These are phyloP conservation scores for Parauchenoglanis ngamensis DNA, from an alignment of 2,797 vertebrate genomes.

Conservation along the genomic window DNA sequence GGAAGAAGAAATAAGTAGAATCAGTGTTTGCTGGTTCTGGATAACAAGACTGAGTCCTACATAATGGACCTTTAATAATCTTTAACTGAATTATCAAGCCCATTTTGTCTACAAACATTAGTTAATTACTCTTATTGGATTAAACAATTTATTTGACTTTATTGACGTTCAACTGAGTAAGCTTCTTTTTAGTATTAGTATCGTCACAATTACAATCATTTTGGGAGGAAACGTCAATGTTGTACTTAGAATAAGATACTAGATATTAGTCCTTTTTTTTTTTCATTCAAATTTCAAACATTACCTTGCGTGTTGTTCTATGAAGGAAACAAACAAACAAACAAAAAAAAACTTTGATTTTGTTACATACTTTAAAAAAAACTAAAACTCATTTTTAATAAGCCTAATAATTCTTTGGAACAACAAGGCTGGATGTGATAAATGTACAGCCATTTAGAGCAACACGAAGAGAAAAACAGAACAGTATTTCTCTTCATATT, in stretches of 20 bases:
- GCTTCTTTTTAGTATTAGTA: background rate
- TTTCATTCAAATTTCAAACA: background rate
- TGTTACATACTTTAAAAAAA: background rate
- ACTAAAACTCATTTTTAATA: background rate
- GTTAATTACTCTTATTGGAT: background rate
- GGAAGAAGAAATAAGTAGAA: too few relatives aligned
- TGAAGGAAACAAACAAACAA: background rate
- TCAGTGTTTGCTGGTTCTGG: too few relatives aligned
- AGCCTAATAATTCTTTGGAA: background rate
- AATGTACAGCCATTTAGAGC: background rate
- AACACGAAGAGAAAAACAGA: background rate
- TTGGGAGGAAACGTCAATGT: background rate
- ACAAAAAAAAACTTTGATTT: background rate
- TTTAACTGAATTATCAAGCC: background rate
- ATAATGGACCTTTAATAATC: too few relatives aligned
- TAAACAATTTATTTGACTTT: background rate
- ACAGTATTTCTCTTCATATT: background rate
- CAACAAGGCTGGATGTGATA: background rate
- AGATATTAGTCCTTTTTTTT: background rate
- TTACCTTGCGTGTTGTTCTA: background rate
- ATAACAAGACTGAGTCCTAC: too few relatives aligned
- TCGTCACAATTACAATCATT: background rate
- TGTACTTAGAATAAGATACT: background rate
- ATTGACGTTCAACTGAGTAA: background rate
- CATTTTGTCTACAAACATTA: background rate